These are phyloP conservation scores for Meda fulgida DNA, from an alignment of 2,797 vertebrate genomes.

Conservation along the genomic window DNA sequence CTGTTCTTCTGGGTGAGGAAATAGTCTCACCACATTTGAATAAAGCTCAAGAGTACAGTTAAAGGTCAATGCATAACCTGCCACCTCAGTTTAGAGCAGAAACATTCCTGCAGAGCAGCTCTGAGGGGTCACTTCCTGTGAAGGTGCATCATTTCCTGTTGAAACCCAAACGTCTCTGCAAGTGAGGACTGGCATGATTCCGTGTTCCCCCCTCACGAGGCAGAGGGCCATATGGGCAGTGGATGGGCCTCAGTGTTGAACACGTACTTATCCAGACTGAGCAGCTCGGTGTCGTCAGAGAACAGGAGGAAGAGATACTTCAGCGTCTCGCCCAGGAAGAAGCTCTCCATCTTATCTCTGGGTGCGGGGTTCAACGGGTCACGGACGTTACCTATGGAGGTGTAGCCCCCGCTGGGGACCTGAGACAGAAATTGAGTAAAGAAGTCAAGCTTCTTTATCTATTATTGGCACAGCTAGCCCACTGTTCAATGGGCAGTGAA, in stretches of 20 bases:
- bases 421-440: constrained; percentile 57
- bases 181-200: neutral
- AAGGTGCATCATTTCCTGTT: constrained; percentile 19
- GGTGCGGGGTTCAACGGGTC: constrained; percentile 83
- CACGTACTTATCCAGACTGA: constrained; percentile 89
- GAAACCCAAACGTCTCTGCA: neutral
- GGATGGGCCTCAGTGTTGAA: constrained; percentile 98
- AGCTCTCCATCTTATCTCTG: constrained; percentile 98
- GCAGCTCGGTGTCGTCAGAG: constrained; percentile 84
- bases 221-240: constrained; percentile 88
- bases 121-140: neutral
- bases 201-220: constrained; percentile 69
- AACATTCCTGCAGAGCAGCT: constrained; percentile 8
- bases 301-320: constrained; percentile 96
- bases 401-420: constrained; percentile 91
- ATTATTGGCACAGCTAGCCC: neutral
- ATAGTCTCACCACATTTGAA: neutral
- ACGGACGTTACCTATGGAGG: constrained; percentile 94
- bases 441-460: neutral
- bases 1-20: neutral
- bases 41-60: neutral
- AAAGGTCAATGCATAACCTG: constrained; percentile 19
- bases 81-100: constrained; percentile 15
- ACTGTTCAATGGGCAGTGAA: neutral
- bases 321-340: constrained; percentile 95